Evolutionary conservation across 2,113 vertebrate genomes (phyloP), one percentile per base, ranked within the genome.

Genomic region (Myrmecophaga tridactyla): DNA sequence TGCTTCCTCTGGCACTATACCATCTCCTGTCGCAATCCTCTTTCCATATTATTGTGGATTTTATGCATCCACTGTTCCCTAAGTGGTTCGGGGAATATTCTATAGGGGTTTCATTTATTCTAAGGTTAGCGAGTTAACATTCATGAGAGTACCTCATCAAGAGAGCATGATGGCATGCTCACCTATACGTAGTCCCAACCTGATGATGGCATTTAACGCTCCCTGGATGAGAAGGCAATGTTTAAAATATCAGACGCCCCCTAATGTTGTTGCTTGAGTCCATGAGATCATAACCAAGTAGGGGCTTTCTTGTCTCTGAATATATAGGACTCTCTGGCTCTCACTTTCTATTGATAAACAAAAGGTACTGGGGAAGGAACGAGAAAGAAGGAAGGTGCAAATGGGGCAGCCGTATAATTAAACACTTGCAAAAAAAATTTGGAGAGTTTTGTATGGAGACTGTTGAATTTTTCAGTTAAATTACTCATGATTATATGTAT

Each of bases 11-110:
- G 23, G 21, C 3, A 2, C 0, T 17, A 9, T 31, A 25, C 78
- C 11, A 20, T 29, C 7, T 9, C 27, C 53, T 12, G 7, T 10
- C 4, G 10, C 7, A 18, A 4, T 1, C 17, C 75, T 0, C 5
- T 4, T 17, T 62, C 53, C 41, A 10, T 56, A 15, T 23, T 70
- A 67, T 8, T 6, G 75, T 56, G 46, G 8, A 51, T 46, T 39
- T 34, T 5, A 9, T 0, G 0, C 13, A 1, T 18, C 20, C 0
- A 0, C 65, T 41, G 39, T 73, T 8, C 5, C 67, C 34, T 83
- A 5, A 5, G 70, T 48, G 73, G 17, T 67, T 27, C 41, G 78
- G 56, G 36, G 73, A 72, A 34, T 10, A 27, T 4, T 63, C 86
- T 31, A 23, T 39, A 48, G 39, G 65, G 83, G 21, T 13, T 39